Percentiles rank a stretch among this genome's conserved stretches.
phyloP scores from a whole-genome alignment of 2,113 vertebrate species.

The Tichodroma muraria region DNA sequence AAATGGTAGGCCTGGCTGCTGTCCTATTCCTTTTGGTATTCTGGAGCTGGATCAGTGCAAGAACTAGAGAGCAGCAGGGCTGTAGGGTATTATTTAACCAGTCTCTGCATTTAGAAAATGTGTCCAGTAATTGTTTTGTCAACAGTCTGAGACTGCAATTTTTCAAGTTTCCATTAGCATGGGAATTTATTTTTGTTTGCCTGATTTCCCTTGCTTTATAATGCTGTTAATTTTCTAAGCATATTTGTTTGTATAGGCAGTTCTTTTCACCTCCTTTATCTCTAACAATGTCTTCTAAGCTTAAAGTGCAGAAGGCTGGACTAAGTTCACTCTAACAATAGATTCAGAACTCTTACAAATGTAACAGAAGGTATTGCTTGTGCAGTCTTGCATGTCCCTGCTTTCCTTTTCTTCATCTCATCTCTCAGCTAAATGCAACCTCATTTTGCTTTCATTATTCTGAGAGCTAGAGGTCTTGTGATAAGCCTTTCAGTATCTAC shows the following conservation, averaged over 20 bases:
- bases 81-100: neutral
- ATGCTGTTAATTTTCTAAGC: neutral
- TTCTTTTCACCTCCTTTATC: neutral
- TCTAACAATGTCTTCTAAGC: neutral
- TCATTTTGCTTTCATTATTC: neutral
- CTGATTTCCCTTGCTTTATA: neutral
- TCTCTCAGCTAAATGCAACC: neutral
- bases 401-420: neutral
- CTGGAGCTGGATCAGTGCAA: neutral
- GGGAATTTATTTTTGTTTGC: neutral
- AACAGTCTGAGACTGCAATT: neutral
- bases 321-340: neutral
- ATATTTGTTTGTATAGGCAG: neutral
- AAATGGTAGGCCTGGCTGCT: conserved; percentile 77
- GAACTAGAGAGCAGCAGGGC: neutral
- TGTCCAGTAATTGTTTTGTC: neutral
- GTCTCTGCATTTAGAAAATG: neutral
- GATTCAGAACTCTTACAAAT: neutral
- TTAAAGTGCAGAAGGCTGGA: neutral
- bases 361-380: neutral
- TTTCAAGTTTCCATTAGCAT: neutral
- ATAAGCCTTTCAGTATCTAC: neutral
- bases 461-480: neutral
- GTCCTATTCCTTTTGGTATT: neutral
- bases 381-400: neutral